phyloP scores from a whole-genome alignment of 2,888 invertebrate species.

The Eutolmus rufibarbis region DNA sequence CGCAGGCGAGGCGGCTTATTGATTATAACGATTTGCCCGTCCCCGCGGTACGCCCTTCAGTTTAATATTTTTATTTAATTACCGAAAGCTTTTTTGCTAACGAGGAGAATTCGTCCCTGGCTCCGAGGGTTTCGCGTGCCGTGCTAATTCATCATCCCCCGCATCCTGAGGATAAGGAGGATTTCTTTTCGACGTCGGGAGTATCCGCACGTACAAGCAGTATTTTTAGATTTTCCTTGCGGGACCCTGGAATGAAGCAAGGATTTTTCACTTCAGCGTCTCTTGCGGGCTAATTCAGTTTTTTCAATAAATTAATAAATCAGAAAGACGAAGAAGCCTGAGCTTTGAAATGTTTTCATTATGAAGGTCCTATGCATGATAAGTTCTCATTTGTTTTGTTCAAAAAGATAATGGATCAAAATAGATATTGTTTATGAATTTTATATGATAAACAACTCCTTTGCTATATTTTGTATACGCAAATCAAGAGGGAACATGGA shows the following conservation, averaged over 20 bases:
- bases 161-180: neutral
- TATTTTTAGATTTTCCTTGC: neutral
- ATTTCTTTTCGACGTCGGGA: neutral
- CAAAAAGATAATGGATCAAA: neutral
- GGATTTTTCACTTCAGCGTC: neutral
- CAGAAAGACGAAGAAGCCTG: neutral
- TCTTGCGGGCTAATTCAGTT: neutral
- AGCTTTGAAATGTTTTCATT: neutral
- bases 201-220: neutral
- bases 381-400: neutral
- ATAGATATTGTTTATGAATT: neutral
- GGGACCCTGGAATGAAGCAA: neutral
- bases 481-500: too few species aligned
- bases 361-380: neutral
- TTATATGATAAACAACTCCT: too few species aligned
- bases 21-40: neutral
- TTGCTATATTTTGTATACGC: too few species aligned
- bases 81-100: neutral
- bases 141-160: neutral
- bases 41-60: neutral
- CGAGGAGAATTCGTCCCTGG: neutral
- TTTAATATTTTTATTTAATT: slow-evolving; percentile 17
- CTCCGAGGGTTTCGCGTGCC: neutral
- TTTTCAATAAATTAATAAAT: neutral
- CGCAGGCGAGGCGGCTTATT: neutral